phyloP scores from a whole-genome alignment of 1,140 invertebrate species.

The Triops cancriformis region DNA sequence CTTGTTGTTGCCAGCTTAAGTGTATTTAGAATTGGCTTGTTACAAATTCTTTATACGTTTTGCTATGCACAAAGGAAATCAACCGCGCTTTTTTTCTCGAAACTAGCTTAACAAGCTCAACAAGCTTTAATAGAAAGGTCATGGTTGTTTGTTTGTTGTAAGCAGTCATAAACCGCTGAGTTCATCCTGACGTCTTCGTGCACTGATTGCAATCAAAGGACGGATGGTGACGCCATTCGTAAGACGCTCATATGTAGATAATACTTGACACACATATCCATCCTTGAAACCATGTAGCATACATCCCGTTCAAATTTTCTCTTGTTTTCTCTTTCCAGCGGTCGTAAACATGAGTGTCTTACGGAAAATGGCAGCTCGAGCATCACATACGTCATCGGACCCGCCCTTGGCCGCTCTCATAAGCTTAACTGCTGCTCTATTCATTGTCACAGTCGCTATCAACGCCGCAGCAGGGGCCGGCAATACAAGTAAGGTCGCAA shows the following conservation, averaged over 20 bases:
- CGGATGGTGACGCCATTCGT: no score
- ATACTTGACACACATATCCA: neutral
- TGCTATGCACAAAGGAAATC: no score
- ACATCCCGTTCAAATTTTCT: neutral
- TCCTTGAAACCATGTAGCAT: neutral
- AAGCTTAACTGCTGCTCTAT: neutral
- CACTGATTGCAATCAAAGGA: no score
- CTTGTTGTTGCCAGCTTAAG: no score
- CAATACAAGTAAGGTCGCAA: slow-evolving; percentile 16
- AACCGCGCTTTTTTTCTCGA: no score
- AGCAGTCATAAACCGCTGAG: no score
- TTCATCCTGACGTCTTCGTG: no score
- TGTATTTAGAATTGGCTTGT: no score
- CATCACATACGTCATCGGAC: neutral
- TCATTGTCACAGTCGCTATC: slow-evolving; percentile 15
- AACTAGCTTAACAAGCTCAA: no score
- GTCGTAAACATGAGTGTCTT: neutral
- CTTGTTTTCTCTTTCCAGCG: neutral
- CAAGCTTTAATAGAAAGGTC: no score
- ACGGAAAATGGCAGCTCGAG: neutral
- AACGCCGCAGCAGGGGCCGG: slow-evolving; percentile 23
- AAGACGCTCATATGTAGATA: neutral
- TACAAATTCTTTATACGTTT: no score
- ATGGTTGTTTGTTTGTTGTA: no score
- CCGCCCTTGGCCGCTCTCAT: slow-evolving; percentile 18